phyloP scores from a whole-genome alignment of 2,888 invertebrate species.

The Drosophila borborema region DNA sequence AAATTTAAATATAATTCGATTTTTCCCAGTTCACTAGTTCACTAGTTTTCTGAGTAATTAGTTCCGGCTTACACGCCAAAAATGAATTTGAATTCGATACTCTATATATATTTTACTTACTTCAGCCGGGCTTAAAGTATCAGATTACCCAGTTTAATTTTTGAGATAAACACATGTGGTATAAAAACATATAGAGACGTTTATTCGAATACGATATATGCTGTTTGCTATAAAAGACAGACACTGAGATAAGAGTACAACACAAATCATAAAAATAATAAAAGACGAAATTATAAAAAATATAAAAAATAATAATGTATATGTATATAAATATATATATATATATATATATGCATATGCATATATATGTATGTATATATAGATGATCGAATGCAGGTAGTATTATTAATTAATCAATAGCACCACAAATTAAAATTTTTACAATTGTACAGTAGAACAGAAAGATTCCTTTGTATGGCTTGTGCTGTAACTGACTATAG shows the following conservation, averaged over 20 bases:
- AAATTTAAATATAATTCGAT: not conserved
- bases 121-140: not conserved
- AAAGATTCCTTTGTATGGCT: conserved; percentile 54
- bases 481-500: conserved; percentile 14
- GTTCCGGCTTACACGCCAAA: not conserved
- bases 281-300: conserved; percentile 15
- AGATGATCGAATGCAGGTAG: conserved; percentile 15
- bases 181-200: conserved; percentile 66
- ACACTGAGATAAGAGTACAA: conserved; percentile 49
- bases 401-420: conserved; percentile 34
- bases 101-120: not conserved
- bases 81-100: not conserved
- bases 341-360: not conserved
- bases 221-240: conserved; percentile 64
- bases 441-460: conserved; percentile 59
- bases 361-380: not conserved
- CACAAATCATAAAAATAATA: conserved; percentile 21
- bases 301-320: not conserved
- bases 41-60: not conserved
- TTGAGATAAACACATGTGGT: conserved; percentile 16
- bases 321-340: conserved; percentile 7
- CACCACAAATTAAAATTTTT: conserved; percentile 29
- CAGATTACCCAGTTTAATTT: not conserved
- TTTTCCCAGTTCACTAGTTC: not conserved
- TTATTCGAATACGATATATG: conserved; percentile 71